Evolutionary conservation across 2,888 invertebrate species (phyloP).

Genomic region (Hololepta plana): DNA sequence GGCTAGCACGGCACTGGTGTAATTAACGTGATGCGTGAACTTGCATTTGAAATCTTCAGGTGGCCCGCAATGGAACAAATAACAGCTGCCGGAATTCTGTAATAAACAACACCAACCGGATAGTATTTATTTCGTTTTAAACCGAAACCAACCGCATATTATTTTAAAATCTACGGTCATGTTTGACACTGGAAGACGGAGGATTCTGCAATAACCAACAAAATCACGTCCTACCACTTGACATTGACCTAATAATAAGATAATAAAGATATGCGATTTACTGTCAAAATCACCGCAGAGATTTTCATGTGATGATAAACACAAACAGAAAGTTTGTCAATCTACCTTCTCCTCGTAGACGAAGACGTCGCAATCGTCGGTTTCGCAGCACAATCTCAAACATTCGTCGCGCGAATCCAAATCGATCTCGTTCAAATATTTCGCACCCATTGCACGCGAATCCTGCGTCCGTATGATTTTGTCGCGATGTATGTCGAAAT

Average conservation of each 20-base stretch:
- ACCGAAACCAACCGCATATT: too few species aligned
- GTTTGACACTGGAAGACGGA: too few species aligned
- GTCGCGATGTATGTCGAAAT: slow-evolving; percentile 72
- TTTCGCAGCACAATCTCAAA: slow-evolving; percentile 72
- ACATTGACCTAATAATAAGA: too few species aligned
- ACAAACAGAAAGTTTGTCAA: neutral
- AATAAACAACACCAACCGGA: slow-evolving; percentile 19
- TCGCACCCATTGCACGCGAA: slow-evolving; percentile 74
- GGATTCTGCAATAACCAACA: too few species aligned
- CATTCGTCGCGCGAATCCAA: slow-evolving; percentile 67
- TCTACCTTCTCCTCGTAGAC: slow-evolving; percentile 80
- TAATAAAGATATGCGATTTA: neutral
- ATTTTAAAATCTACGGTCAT: too few species aligned
- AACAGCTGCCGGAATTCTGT: slow-evolving; percentile 73
- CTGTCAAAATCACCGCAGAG: neutral
- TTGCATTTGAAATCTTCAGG: slow-evolving; percentile 84
- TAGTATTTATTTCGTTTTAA: neutral
- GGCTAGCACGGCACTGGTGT: slow-evolving; percentile 70
- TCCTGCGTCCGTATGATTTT: slow-evolving; percentile 85
- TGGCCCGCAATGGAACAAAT: slow-evolving; percentile 79
- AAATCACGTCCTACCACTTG: too few species aligned
- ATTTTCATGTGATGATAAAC: neutral
- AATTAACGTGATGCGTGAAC: slow-evolving; percentile 76
- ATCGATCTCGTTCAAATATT: slow-evolving; percentile 72
- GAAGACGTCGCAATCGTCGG: slow-evolving; percentile 74